A percentile compares a stretch with the other conserved stretches of the same genome.
These are phyloP conservation scores for Takifugu flavidus DNA, from an alignment of 2,113 vertebrate species.

Conservation along the genomic window DNA sequence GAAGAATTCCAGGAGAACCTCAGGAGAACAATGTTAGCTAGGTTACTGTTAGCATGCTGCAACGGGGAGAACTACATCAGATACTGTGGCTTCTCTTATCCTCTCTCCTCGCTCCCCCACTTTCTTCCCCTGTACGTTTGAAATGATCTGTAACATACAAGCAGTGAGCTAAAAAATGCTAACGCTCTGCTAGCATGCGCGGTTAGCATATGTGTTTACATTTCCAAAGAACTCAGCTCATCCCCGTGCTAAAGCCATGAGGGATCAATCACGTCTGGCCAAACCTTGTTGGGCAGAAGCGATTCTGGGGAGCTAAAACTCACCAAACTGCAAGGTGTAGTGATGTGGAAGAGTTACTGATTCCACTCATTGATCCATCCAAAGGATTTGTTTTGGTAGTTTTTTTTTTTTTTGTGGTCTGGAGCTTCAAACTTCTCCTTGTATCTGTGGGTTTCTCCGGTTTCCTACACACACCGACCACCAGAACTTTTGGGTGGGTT, in stretches of 20 bases:
- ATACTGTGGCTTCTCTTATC: conserved; percentile 1
- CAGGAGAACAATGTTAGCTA: not conserved
- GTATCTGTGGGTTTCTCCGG: too few relatives aligned
- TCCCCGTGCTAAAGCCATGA: not conserved
- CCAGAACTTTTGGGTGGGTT: too few relatives aligned
- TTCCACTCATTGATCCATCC: too few relatives aligned
- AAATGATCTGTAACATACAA: not conserved
- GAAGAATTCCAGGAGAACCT: conserved; percentile 3
- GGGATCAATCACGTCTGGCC: too few relatives aligned
- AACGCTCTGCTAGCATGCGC: not conserved
- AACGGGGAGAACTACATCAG: not conserved
- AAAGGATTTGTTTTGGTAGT: too few relatives aligned
- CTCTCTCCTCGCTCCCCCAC: not conserved
- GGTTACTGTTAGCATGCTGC: not conserved
- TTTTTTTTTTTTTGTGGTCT: too few relatives aligned
- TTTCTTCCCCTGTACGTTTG: conserved; percentile 1
- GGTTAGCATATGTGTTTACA: not conserved
- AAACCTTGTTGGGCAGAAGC: too few relatives aligned
- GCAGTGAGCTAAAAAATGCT: not conserved
- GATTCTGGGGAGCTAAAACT: too few relatives aligned
- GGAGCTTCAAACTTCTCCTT: too few relatives aligned
- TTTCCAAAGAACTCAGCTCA: not conserved
- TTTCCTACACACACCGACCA: too few relatives aligned
- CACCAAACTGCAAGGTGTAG: too few relatives aligned
- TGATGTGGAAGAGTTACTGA: too few relatives aligned